phyloP scores from a whole-genome alignment of 1,140 invertebrate species.

The Tetragonula clypearis region DNA sequence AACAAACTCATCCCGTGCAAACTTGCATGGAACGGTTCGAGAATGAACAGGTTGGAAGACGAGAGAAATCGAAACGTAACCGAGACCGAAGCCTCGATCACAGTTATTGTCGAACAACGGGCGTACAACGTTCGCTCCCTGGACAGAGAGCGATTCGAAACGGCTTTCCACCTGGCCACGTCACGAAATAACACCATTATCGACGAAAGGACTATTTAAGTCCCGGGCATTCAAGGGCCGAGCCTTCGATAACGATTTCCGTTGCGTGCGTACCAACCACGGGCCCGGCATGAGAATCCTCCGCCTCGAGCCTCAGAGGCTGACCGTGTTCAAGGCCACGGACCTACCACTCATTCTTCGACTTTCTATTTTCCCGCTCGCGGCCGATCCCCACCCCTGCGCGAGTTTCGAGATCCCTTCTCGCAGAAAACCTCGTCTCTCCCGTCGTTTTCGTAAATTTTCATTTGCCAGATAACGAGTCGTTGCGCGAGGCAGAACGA shows the following conservation, averaged over 20 bases:
- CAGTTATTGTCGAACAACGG: neutral
- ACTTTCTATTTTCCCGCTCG: slow-evolving; percentile 36
- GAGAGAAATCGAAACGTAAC: neutral
- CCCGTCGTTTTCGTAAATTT: neutral
- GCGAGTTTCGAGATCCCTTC: neutral
- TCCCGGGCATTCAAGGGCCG: neutral
- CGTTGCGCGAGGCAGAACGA: neutral
- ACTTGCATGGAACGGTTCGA: no score
- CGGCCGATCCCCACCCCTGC: neutral
- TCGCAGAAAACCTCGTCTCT: no score
- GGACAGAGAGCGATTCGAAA: neutral
- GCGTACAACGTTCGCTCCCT: neutral
- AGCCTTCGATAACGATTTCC: slow-evolving; percentile 48
- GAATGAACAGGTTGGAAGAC: neutral
- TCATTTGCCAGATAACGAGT: slow-evolving; percentile 18
- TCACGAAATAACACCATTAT: slow-evolving; percentile 48
- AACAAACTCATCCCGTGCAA: neutral
- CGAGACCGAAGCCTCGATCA: neutral
- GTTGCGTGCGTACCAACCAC: slow-evolving; percentile 14
- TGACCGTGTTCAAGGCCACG: slow-evolving; percentile 40
- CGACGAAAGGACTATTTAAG: slow-evolving; percentile 35
- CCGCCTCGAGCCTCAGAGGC: neutral
- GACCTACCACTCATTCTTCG: neutral
- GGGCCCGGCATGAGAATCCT: slow-evolving; percentile 30
- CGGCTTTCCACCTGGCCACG: slow-evolving; percentile 41